Conservation (phyloP, 2,113 vertebrate genomes). For the Syngnathus floridae region DNA sequence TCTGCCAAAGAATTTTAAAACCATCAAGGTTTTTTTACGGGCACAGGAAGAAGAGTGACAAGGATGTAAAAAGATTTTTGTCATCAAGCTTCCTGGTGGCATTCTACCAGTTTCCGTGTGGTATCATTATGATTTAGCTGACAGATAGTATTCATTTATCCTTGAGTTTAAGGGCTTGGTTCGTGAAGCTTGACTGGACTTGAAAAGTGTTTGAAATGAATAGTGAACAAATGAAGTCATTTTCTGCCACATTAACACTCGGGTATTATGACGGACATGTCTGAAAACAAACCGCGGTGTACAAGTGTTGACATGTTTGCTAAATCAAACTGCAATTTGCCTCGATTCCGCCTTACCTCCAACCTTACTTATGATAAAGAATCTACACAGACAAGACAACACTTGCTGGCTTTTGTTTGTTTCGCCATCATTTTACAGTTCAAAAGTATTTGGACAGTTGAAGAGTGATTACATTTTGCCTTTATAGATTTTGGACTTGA, state of each 20-base stretch:
- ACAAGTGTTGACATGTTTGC: not conserved
- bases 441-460: not conserved
- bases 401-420: not conserved
- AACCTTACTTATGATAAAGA: not conserved
- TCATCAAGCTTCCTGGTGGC: not conserved
- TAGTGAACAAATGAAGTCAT: not conserved
- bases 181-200: not conserved
- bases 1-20: not conserved
- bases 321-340: not conserved
- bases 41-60: not conserved
- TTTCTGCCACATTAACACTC: not conserved
- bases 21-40: not conserved
- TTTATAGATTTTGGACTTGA: not conserved
- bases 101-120: not conserved
- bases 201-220: not conserved
- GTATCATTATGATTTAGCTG: not conserved
- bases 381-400: not conserved
- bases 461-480: not conserved
- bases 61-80: not conserved
- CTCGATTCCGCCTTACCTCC: no score
- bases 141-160: not conserved
- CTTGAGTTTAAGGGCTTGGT: not conserved
- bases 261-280: not conserved
- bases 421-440: not conserved
- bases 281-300: not conserved